phyloP scores from a whole-genome alignment of 2,797 vertebrate species.

The Urosaurus nigricauda region DNA sequence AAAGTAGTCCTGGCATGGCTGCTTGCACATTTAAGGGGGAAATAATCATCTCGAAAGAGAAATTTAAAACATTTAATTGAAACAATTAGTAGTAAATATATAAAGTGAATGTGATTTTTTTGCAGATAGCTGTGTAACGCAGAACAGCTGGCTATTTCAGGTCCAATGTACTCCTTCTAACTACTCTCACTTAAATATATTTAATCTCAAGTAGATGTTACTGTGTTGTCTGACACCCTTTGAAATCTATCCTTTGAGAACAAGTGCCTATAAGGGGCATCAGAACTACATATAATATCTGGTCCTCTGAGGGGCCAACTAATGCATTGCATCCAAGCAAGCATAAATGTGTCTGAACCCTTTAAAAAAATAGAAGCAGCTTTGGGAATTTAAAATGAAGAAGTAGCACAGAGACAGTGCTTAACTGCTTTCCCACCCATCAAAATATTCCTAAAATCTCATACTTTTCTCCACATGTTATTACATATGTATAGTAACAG shows the following conservation, averaged over 20 bases:
- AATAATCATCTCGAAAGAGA: neutral
- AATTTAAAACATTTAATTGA: conserved; percentile 7
- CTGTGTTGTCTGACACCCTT: neutral
- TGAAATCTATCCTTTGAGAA: neutral
- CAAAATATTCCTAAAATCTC: neutral
- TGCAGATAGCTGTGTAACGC: conserved; percentile 7
- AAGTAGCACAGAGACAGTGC: neutral
- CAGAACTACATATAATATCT: neutral
- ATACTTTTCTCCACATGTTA: neutral
- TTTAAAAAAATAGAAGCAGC: neutral
- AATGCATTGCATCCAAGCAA: neutral
- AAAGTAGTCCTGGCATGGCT: neutral
- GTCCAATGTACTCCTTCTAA: neutral
- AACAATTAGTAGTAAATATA: neutral
- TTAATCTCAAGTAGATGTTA: neutral
- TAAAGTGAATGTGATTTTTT: conserved; percentile 8
- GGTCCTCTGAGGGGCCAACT: neutral
- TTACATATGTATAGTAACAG: neutral
- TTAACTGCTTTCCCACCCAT: neutral
- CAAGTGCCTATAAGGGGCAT: neutral
- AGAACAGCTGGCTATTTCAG: neutral
- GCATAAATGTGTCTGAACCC: neutral
- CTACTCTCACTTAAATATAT: neutral
- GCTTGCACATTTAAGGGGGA: neutral
- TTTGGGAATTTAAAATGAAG: neutral